Evolutionary conservation across 1,140 invertebrate genomes (phyloP), one percentile per base, ranked within the genome.

Genomic region (Homalodisca vitripennis): DNA sequence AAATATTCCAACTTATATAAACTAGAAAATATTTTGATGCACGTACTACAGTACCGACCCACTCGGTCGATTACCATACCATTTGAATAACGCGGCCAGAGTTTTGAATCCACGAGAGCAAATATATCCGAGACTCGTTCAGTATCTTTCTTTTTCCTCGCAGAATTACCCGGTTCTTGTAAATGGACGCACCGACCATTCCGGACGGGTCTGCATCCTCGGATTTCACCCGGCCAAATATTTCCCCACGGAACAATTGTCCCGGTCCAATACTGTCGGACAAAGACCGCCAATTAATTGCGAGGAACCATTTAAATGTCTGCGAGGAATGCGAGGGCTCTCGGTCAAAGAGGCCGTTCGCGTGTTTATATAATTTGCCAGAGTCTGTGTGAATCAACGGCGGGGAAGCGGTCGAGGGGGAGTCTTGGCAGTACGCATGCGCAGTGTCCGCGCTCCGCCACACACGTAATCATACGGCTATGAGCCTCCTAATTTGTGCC

Each of bases 271-370:
- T 51, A 51, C 48, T 51, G 55, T 10, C 26, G 55, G 55, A 22
- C 48, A 60, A 60, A 26, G 55, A 60, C 55, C 55, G 26, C 22
- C 55, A 30, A 60, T 60, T 60, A 60, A 60, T 60, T 60, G 55
- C 55, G 2, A 6, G 2, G 6, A 29, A n/a, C 55, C 14, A 60
- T 60, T 60, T 60, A 30, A 60, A 60, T 60, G 55, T 60, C 55
- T 60, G 26, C 29, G 55, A 60, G 55, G 55, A 26, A 60, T 60
- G 14, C 55, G n/a, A 14, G 48, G 22, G 48, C 17, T 14, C 48
- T 51, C 48, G n/a, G 55, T 60, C 55, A 60, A 60, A 60, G 55
- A n/a, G n/a, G 55, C 55, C 55, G 55, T 22, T 60, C 26, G n/a
- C 14, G 10, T 60, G 55, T 60, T 60, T 60, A 30, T 60, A 26